These are phyloP conservation scores for Clarias laeviceps DNA, from an alignment of 2,797 vertebrate genomes.

Conservation along the genomic window DNA sequence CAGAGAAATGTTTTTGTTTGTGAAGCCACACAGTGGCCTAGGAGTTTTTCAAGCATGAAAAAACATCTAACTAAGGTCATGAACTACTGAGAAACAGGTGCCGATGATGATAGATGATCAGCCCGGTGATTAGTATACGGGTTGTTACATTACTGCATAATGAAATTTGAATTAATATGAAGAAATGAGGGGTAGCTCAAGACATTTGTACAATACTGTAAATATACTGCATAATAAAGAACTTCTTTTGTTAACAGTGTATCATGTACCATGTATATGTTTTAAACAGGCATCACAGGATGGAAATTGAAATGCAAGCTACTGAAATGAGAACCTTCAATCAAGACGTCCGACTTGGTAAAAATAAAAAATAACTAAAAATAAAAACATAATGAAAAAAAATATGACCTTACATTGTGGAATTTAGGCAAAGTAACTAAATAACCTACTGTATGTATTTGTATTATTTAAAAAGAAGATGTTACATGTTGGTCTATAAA, in stretches of 20 bases:
- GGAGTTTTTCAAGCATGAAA: no score
- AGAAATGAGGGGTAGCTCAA: no score
- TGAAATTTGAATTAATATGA: no score
- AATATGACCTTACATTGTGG: not conserved
- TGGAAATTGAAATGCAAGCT: constrained; percentile 76
- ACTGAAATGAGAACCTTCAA: constrained; percentile 78
- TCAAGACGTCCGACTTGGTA: constrained; percentile 87
- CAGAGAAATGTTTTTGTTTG: no score
- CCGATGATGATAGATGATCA: no score
- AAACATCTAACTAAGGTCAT: no score
- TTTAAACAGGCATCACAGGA: constrained; percentile 74
- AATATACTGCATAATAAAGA: not conserved
- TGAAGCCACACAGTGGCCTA: no score
- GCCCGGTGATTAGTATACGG: no score
- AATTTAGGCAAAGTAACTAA: not conserved
- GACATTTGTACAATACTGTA: not conserved
- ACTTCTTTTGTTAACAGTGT: not conserved
- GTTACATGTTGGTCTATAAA: not conserved
- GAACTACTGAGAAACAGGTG: no score
- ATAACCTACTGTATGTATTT: not conserved
- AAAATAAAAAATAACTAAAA: constrained; percentile 56
- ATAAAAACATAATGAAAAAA: not conserved
- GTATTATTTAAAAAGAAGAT: not conserved
- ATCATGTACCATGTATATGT: not conserved
- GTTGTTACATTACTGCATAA: no score